Percentiles rank a stretch among this genome's conserved stretches.
Conservation (phyloP, 2,113 vertebrate genomes). For the Syngnathoides biaculeatus region DNA sequence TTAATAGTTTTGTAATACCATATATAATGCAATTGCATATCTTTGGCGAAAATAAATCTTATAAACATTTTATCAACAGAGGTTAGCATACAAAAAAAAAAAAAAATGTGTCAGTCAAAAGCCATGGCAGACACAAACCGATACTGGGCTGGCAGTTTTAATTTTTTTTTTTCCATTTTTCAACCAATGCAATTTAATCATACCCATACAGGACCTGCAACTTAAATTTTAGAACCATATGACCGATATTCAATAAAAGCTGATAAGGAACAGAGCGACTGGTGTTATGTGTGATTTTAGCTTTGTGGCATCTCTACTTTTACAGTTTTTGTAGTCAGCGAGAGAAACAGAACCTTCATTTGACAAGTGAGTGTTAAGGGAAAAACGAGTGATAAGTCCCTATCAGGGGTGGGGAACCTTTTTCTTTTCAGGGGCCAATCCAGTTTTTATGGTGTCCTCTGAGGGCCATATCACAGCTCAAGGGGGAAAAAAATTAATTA, state of each 20-base stretch:
- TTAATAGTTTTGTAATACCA: slow-evolving; percentile 94
- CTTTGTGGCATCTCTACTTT: slow-evolving; percentile 21
- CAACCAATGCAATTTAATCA: slow-evolving; percentile 58
- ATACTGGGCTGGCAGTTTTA: slow-evolving; percentile 77
- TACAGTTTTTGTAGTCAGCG: slow-evolving; percentile 25
- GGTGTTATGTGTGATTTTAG: slow-evolving; percentile 9
- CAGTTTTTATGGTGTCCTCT: background rate
- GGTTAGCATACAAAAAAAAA: slow-evolving; percentile 99
- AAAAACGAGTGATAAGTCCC: slow-evolving; percentile 27
- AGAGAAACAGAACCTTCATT: slow-evolving; percentile 35
- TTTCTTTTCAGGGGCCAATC: background rate
- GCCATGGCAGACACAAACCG: slow-evolving; percentile 75
- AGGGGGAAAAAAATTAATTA: too few species aligned
- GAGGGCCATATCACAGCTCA: background rate
- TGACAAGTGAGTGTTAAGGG: slow-evolving; percentile 50
- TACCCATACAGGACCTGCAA: slow-evolving; percentile 59
- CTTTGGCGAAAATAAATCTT: slow-evolving; percentile 99
- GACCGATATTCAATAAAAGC: slow-evolving; percentile 54
- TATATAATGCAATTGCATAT: slow-evolving; percentile 99
- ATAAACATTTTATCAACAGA: slow-evolving; percentile 99
- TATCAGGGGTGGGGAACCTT: background rate
- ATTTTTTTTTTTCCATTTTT: slow-evolving; percentile 2
- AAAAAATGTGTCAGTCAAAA: slow-evolving; percentile 78
- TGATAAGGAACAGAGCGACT: slow-evolving; percentile 41
- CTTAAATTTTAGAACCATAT: slow-evolving; percentile 50